A percentile compares a stretch with the other conserved stretches of the same genome.
Evolutionary conservation across 37 sponge, comb jelly and placozoan genomes (phyloP).

Genomic region (Theonella swinhoei): DNA sequence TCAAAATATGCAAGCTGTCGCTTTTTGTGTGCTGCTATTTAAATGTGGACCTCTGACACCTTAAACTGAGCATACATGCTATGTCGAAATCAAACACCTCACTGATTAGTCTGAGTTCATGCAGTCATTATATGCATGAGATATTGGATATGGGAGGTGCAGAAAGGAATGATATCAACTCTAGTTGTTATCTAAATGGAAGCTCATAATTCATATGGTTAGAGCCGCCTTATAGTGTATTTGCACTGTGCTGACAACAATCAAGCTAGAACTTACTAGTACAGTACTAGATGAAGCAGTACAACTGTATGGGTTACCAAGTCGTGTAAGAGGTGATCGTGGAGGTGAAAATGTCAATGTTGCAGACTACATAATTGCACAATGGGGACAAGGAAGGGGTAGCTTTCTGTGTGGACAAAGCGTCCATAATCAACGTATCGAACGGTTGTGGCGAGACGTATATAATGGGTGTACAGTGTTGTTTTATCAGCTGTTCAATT

Average conservation of each 20-base stretch:
- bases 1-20: too few relatives aligned
- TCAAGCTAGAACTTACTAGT: background rate
- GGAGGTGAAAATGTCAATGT: conserved; percentile 25
- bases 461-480: conserved; percentile 24
- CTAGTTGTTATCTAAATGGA: background rate
- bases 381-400: conserved; percentile 32
- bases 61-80: too few relatives aligned
- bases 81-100: too few relatives aligned
- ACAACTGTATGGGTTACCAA: conserved; percentile 4
- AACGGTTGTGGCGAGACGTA: conserved; percentile 63
- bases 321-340: conserved; percentile 15
- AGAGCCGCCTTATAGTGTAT: conserved; percentile 18
- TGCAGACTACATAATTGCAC: conserved; percentile 17
- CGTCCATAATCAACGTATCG: conserved; percentile 72
- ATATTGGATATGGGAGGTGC: too few relatives aligned
- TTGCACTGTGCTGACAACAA: conserved; percentile 39
- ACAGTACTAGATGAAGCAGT: background rate
- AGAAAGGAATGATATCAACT: too few relatives aligned
- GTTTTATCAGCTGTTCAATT: conserved; percentile 22
- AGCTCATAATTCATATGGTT: conserved; percentile 38
- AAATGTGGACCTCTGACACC: too few relatives aligned
- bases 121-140: background rate
- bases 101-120: background rate
- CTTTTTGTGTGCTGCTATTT: too few relatives aligned
- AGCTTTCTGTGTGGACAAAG: conserved; percentile 61